These are phyloP conservation scores for Myotis brandtii DNA, from an alignment of 2,113 vertebrate species.

Conservation along the genomic window DNA sequence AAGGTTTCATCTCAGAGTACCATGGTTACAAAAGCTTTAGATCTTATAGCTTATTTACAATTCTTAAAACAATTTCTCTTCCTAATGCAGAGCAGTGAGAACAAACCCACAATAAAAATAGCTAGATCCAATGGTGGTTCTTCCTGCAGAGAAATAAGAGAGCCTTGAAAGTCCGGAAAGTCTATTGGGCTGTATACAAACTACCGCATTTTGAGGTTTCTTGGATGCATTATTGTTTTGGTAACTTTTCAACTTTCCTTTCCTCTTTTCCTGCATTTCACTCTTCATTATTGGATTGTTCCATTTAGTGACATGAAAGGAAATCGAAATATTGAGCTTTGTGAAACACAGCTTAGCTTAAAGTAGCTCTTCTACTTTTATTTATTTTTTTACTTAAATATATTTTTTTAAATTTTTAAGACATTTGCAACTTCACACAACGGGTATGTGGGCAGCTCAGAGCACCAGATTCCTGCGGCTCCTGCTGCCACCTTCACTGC, in stretches of 20 bases:
- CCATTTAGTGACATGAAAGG: constrained; percentile 53
- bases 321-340: constrained; percentile 30
- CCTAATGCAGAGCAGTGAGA: background rate
- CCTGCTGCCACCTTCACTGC: background rate
- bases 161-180: background rate
- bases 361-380: constrained; percentile 73
- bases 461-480: background rate
- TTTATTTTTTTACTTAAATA: background rate
- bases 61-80: constrained; percentile 33
- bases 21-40: background rate
- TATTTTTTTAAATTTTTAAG: background rate
- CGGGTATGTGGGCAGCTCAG: background rate
- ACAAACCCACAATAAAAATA: constrained; percentile 41
- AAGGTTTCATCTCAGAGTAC: background rate
- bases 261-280: background rate
- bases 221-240: constrained; percentile 37
- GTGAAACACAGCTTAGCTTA: constrained; percentile 48
- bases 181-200: background rate
- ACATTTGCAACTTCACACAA: background rate
- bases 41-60: constrained; percentile 41
- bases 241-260: constrained; percentile 49
- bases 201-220: background rate
- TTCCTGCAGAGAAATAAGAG: background rate
- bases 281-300: constrained; percentile 17
- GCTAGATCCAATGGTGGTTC: background rate